Percentiles rank a stretch among this genome's conserved stretches.
Conservation (phyloP, 2,797 vertebrate genomes). For the Ptychobarbus kaznakovi region DNA sequence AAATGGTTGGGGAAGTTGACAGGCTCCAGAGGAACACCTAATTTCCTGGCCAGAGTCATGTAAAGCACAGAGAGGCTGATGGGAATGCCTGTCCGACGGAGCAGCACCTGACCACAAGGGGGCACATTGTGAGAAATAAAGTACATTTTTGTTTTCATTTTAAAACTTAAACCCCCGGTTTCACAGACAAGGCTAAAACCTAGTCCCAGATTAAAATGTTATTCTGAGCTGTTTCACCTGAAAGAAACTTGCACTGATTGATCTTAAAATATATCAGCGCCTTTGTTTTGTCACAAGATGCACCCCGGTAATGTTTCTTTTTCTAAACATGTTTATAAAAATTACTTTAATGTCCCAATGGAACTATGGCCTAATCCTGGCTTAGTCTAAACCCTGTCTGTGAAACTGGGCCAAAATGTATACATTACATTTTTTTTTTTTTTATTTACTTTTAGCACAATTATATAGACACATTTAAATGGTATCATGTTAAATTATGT, state of each 20-base stretch:
- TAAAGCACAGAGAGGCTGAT: slow-evolving; percentile 97
- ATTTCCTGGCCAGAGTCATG: slow-evolving; percentile 87
- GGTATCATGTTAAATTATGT: not conserved
- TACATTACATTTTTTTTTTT: not conserved
- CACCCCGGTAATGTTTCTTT: too few relatives aligned
- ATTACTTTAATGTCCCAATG: too few relatives aligned
- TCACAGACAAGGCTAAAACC: too few relatives aligned
- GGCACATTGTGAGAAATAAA: not conserved
- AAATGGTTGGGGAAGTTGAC: slow-evolving; percentile 99
- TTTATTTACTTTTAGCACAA: not conserved
- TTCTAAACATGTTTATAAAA: too few relatives aligned
- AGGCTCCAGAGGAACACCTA: slow-evolving; percentile 92
- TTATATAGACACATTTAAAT: not conserved
- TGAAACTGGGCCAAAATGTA: not conserved
- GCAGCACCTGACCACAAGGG: slow-evolving; percentile 83
- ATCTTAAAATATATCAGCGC: too few relatives aligned
- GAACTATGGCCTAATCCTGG: too few relatives aligned
- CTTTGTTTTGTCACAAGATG: too few relatives aligned
- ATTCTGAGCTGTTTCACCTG: too few relatives aligned
- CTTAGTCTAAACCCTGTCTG: too few relatives aligned
- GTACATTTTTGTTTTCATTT: not conserved
- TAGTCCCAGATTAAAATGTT: too few relatives aligned
- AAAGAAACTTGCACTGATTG: too few relatives aligned
- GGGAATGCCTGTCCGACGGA: slow-evolving; percentile 92
- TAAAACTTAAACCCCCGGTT: too few relatives aligned